phyloP scores from a whole-genome alignment of 1,140 invertebrate species.

The Drosophila pseudoobscura region DNA sequence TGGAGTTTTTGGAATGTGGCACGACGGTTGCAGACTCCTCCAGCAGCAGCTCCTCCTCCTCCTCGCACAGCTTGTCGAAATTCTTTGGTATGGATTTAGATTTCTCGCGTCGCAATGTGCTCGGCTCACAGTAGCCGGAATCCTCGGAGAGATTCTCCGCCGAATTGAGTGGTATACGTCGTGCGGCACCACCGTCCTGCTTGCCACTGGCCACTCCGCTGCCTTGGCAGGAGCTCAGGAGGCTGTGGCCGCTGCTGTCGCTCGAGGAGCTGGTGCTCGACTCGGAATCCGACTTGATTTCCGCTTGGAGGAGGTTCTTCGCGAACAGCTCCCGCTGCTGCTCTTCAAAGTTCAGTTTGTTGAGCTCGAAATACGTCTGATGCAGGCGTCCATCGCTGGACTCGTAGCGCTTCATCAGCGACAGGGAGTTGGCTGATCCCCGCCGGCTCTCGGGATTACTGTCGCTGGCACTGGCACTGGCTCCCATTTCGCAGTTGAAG shows the following conservation, averaged over 20 bases:
- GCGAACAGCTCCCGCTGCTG: conserved; percentile 52
- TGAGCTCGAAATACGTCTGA: conserved; percentile 79
- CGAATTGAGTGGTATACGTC: conserved; percentile 84
- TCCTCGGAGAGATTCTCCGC: conserved; percentile 90
- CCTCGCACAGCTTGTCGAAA: conserved; percentile 82
- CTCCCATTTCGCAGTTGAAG: conserved; percentile 77
- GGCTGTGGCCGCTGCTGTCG: conserved; percentile 63
- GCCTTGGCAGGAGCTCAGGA: conserved; percentile 48
- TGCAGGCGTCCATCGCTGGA: conserved; percentile 72
- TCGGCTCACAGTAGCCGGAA: conserved; percentile 88
- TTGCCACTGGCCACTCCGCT: conserved; percentile 14
- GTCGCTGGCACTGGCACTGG: conserved; percentile 70
- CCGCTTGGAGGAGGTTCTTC: conserved; percentile 48
- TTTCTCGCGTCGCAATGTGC: conserved; percentile 81
- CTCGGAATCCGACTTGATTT: conserved; percentile 70
- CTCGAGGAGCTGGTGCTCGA: conserved; percentile 57
- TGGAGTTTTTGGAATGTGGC: conserved; percentile 57
- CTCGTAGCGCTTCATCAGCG: conserved; percentile 74
- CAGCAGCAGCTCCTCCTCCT: conserved; percentile 62
- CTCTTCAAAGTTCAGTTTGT: conserved; percentile 74
- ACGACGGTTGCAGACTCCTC: conserved; percentile 10
- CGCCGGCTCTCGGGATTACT: conserved; percentile 70
- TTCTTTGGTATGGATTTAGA: conserved; percentile 84
- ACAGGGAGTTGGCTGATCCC: conserved; percentile 61
- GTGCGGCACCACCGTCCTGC: conserved; percentile 8